A percentile compares a stretch with the other conserved stretches of the same genome.
These are phyloP conservation scores for Gymnothorax javanicus DNA, from an alignment of 2,797 vertebrate species.

Conservation along the genomic window DNA sequence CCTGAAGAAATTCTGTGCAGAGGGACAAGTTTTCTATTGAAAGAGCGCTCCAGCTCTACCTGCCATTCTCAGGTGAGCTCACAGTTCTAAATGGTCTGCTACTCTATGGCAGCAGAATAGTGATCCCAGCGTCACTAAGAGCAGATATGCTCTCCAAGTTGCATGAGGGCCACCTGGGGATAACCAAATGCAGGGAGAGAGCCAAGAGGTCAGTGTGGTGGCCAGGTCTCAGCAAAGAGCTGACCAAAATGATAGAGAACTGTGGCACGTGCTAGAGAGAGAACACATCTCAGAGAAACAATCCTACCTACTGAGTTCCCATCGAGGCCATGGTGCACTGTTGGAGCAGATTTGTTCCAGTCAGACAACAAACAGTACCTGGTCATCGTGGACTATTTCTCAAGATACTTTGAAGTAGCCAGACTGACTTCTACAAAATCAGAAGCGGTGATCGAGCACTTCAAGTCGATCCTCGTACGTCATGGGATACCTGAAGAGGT, in stretches of 20 bases:
- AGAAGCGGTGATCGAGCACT: slow-evolving; percentile 26
- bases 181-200: slow-evolving; percentile 25
- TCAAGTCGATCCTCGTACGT: slow-evolving; percentile 31
- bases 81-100: slow-evolving; percentile 29
- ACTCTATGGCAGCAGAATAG: slow-evolving; percentile 8
- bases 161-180: slow-evolving; percentile 29
- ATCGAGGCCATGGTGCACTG: slow-evolving; percentile 7
- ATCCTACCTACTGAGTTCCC: slow-evolving; percentile 25
- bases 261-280: not conserved
- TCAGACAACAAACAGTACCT: not conserved
- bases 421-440: slow-evolving; percentile 31
- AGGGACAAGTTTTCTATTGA: slow-evolving; percentile 22
- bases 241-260: slow-evolving; percentile 18
- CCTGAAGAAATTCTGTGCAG: not conserved
- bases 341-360: slow-evolving; percentile 25
- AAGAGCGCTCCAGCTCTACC: slow-evolving; percentile 2
- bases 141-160: slow-evolving; percentile 27
- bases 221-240: slow-evolving; percentile 7
- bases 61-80: slow-evolving; percentile 34
- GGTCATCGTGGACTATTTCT: slow-evolving; percentile 7
- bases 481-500: slow-evolving; percentile 27
- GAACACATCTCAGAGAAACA: not conserved
- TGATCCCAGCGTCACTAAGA: slow-evolving; percentile 33
- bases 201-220: slow-evolving; percentile 30
- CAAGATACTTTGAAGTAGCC: slow-evolving; percentile 29